Conservation (phyloP, 2,797 vertebrate species). For the Notoglanidium macrostoma region DNA sequence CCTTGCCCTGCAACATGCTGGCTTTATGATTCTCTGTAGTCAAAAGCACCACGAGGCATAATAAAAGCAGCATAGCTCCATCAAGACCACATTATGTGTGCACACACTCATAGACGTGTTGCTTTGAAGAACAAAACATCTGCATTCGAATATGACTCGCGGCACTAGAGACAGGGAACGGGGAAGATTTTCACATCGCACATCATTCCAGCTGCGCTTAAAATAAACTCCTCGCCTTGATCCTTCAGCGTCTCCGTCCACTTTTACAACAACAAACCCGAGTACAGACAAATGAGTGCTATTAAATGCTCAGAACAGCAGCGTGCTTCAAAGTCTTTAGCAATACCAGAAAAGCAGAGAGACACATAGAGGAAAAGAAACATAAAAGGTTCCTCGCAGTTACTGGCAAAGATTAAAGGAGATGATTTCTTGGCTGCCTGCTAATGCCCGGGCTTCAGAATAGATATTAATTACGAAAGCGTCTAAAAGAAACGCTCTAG, state of each 20-base stretch:
- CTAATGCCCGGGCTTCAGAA: conserved; percentile 56
- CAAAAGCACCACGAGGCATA: not conserved
- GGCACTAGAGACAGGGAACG: conserved; percentile 38
- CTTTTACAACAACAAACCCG: conserved; percentile 39
- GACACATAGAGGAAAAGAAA: conserved; percentile 44
- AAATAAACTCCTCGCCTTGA: conserved; percentile 54
- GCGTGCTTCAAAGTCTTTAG: conserved; percentile 53
- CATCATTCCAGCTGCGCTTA: conserved; percentile 24
- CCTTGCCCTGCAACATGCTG: not conserved
- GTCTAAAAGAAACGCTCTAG: conserved; percentile 51
- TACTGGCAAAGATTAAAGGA: conserved; percentile 61
- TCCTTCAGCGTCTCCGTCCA: conserved; percentile 33
- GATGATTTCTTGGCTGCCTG: conserved; percentile 58
- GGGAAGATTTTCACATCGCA: conserved; percentile 30
- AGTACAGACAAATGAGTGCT: conserved; percentile 46
- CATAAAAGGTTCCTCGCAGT: conserved; percentile 56
- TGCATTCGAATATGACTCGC: conserved; percentile 37
- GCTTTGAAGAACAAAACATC: conserved; percentile 27
- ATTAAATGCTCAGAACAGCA: conserved; percentile 53
- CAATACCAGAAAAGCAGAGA: conserved; percentile 36
- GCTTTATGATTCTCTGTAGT: conserved; percentile 17
- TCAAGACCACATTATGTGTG: not conserved
- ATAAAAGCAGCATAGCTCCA: conserved; percentile 17
- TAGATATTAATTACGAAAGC: conserved; percentile 59
- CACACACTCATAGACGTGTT: not conserved